Conservation (phyloP, 2,888 invertebrate genomes). For the Mycogona germanica region DNA sequence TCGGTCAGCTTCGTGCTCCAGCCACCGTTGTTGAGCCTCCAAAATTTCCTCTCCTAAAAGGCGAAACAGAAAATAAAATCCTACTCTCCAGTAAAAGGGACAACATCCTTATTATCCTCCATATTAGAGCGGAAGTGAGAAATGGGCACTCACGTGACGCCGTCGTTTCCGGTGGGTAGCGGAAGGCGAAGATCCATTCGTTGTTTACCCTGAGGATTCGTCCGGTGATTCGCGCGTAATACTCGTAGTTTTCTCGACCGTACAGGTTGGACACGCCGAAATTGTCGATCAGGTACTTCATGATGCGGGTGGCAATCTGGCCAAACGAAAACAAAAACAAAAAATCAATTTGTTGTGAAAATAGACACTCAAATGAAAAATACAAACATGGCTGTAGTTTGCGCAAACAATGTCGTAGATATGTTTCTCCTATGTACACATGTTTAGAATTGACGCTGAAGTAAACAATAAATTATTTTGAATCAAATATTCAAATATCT, state of each 20-base stretch:
- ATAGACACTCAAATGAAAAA: too few species aligned
- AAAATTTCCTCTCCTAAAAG: constrained; percentile 52
- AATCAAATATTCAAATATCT: too few species aligned
- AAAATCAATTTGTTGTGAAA: constrained; percentile 1
- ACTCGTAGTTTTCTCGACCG: constrained; percentile 88
- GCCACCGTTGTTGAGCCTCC: constrained; percentile 80
- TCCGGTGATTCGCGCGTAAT: constrained; percentile 87
- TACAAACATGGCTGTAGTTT: too few species aligned
- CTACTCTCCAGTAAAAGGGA: neutral
- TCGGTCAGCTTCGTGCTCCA: constrained; percentile 77
- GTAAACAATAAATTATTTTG: too few species aligned
- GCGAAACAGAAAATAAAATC: neutral
- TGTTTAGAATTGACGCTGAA: too few species aligned
- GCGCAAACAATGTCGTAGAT: too few species aligned
- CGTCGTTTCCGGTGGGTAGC: constrained; percentile 60
- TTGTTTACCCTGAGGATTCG: constrained; percentile 83
- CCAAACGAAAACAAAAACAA: constrained; percentile 18
- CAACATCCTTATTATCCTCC: neutral
- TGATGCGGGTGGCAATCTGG: constrained; percentile 86
- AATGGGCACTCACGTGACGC: constrained; percentile 40
- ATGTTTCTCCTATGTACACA: too few species aligned
- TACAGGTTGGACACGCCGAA: constrained; percentile 93
- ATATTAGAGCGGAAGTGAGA: neutral
- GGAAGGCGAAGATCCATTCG: constrained; percentile 91
- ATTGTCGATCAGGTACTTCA: constrained; percentile 94